These are phyloP conservation scores for Bursaphelenchus mucronatus DNA, from an alignment of 1,140 invertebrate genomes.

Conservation along the genomic window DNA sequence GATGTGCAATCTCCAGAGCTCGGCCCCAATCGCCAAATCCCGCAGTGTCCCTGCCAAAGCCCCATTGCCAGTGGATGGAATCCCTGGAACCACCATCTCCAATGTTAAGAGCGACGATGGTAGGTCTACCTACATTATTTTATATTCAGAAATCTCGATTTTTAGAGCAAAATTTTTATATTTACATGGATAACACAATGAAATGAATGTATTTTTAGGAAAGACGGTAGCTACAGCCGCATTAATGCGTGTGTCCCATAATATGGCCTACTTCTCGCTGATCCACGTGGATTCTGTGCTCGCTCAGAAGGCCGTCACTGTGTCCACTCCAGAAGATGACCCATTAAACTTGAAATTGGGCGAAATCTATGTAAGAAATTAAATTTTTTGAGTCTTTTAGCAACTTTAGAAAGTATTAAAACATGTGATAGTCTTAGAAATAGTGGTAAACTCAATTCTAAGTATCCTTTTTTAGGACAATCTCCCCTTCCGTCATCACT, in stretches of 20 bases:
- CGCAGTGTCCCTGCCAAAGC: slow-evolving; percentile 31
- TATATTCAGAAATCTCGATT: slow-evolving; percentile 4
- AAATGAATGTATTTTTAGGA: slow-evolving; percentile 34
- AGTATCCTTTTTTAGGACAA: slow-evolving; percentile 34
- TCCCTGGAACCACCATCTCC: slow-evolving; percentile 35
- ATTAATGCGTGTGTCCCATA: slow-evolving; percentile 39
- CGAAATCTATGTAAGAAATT: slow-evolving; percentile 27
- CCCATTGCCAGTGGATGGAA: slow-evolving; percentile 38
- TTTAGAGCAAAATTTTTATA: slow-evolving; percentile 15
- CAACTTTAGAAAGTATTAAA: no score
- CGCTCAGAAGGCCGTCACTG: slow-evolving; percentile 41
- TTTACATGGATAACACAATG: no score
- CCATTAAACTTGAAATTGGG: slow-evolving; percentile 40
- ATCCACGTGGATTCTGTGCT: slow-evolving; percentile 39
- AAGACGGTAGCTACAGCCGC: slow-evolving; percentile 40
- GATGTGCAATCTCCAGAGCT: slow-evolving; percentile 9
- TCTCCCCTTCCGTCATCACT: slow-evolving; percentile 39
- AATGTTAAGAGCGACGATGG: slow-evolving; percentile 37
- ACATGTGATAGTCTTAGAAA: background rate
- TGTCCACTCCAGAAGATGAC: slow-evolving; percentile 29
- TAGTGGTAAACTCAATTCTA: background rate
- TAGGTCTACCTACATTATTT: slow-evolving; percentile 9
- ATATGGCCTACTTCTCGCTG: slow-evolving; percentile 48
- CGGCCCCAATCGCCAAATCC: background rate
- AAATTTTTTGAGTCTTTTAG: background rate